Evolutionary conservation across 2,113 vertebrate genomes (phyloP).

Genomic region (Indri indri): DNA sequence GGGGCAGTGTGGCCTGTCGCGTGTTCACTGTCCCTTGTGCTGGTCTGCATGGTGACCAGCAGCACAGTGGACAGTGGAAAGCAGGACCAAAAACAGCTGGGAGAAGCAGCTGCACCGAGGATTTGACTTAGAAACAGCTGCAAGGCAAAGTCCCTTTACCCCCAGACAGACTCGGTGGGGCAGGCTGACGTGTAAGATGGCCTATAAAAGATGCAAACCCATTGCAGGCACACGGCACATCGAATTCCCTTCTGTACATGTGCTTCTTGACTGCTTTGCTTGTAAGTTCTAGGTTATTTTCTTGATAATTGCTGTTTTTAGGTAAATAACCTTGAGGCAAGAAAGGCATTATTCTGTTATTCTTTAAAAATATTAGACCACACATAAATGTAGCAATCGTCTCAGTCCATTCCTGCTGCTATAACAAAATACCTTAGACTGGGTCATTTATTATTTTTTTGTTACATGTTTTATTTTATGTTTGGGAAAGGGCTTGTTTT

Average conservation of each 20-base stretch:
- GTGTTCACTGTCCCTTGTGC: background rate
- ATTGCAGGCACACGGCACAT: fast-evolving
- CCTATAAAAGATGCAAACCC: background rate
- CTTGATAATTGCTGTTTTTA: background rate
- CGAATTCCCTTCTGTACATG: background rate
- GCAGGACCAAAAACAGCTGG: background rate
- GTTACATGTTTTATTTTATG: too few relatives aligned
- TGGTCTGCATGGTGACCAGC: background rate
- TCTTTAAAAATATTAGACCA: background rate
- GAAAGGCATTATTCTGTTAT: background rate
- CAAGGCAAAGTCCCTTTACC: background rate
- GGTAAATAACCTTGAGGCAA: background rate
- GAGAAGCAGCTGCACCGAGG: background rate
- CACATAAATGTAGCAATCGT: background rate
- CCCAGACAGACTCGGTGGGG: background rate
- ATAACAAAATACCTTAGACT: background rate
- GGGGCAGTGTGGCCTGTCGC: background rate
- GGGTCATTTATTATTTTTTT: background rate
- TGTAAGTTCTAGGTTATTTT: background rate
- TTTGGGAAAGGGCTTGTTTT: too few relatives aligned
- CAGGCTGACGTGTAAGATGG: background rate
- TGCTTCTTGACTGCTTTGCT: background rate
- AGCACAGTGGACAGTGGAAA: background rate
- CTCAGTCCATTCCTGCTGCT: background rate
- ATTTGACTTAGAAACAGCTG: background rate